Evolutionary conservation across 2,888 invertebrate species (phyloP), one percentile per base, ranked within the genome.

Genomic region (Conops quadrifasciatus): DNA sequence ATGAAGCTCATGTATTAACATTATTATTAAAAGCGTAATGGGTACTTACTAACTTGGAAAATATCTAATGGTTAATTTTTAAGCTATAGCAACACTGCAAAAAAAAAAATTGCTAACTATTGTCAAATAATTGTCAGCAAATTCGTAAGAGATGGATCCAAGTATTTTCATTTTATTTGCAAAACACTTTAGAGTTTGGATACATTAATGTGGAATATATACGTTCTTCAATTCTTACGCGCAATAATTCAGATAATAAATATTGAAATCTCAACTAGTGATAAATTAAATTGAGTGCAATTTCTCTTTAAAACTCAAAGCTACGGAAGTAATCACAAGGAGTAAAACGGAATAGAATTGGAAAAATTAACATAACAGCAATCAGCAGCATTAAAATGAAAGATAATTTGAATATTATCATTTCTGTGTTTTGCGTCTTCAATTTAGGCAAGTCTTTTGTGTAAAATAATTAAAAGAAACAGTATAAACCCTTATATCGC

Each of bases 341-440:
- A 30, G 43, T n/a, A 62, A 36, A n/a, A 30, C 51, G 36, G 2
- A 51, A 19, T 26, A n/a, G 30, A 24, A 19, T 26, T 21, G 47
- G 63, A 45, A 28, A 63, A 63, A 47, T 21, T 28, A 30, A 16
- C 36, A 53, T 19, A 66, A 21, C 53, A 66, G 36, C 30, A 53
- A 53, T 19, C 53, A 53, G 30, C 36, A 36, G n/a, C 63, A 62
- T 47, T 21, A 64, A 64, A 28, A 66, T 66, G 66, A 66, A 21
- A 53, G 9, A 36, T 21, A 15, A 53, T 21, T 30, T 66, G 16
- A 66, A 53, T 36, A 66, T 47, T 28, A 60, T 59, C n/a, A 49
- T 67, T 28, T 59, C 59, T 26, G 30, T 49, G 24, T 67, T 67
- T 49, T 67, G 47, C 59, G 59, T 59, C 51, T 59, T 67, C 59